These are phyloP conservation scores for Mythimna impura DNA, from an alignment of 2,888 invertebrate species.

Conservation along the genomic window DNA sequence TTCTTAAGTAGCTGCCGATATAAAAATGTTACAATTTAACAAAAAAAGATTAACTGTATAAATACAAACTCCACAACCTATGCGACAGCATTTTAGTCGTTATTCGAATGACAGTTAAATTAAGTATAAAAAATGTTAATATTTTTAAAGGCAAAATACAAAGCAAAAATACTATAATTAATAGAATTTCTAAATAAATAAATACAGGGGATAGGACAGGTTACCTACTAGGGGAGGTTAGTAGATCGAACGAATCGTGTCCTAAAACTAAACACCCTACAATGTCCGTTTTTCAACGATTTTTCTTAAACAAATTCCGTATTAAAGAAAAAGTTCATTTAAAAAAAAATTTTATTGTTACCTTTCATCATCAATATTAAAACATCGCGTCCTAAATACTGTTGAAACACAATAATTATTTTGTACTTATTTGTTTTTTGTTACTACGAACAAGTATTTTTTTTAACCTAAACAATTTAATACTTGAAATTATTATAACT, in stretches of 20 bases:
- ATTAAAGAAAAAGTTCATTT: constrained; percentile 15
- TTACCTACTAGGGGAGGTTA: constrained; percentile 77
- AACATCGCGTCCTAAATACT: constrained; percentile 62
- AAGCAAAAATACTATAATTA: constrained; percentile 83
- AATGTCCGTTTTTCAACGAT: constrained; percentile 17
- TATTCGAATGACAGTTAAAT: constrained; percentile 63
- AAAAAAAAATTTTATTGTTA: constrained; percentile 24
- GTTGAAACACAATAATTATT: constrained; percentile 56
- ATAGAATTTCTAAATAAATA: constrained; percentile 85
- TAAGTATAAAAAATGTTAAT: constrained; percentile 71
- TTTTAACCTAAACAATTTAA: constrained; percentile 76
- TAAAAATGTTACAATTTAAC: constrained; percentile 85
- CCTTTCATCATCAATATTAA: constrained; percentile 42
- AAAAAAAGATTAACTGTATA: constrained; percentile 79
- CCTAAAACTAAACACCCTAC: constrained; percentile 16
- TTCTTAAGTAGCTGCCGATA: constrained; percentile 88
- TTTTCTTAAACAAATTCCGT: constrained; percentile 29
- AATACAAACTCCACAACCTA: constrained; percentile 83
- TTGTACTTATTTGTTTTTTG: constrained; percentile 67
- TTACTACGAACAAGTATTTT: constrained; percentile 67
- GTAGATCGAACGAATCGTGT: constrained; percentile 63
- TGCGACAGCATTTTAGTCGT: constrained; percentile 69
- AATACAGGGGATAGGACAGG: constrained; percentile 83
- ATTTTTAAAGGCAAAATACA: constrained; percentile 85
- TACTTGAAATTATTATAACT: constrained; percentile 81